These are phyloP conservation scores for Columba livia DNA, from an alignment of 2,113 vertebrate species.

Conservation along the genomic window DNA sequence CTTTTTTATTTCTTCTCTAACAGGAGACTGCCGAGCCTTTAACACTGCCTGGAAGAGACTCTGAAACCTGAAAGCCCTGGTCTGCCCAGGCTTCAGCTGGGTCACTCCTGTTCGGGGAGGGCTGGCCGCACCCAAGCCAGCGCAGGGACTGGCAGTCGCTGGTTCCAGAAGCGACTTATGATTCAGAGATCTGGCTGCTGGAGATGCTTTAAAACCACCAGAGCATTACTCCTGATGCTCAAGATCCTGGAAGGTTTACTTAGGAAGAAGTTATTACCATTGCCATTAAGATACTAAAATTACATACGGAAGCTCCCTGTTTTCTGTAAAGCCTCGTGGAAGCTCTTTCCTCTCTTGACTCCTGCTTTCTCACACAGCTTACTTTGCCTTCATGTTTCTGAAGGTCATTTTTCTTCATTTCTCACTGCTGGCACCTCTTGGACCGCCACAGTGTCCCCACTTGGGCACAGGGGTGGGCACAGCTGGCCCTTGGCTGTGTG, in stretches of 20 bases:
- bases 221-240: background rate
- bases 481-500: background rate
- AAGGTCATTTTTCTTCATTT: background rate
- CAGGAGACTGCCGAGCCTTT: background rate
- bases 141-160: background rate
- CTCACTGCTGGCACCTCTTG: accelerated
- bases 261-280: background rate
- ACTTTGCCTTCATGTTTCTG: background rate
- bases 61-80: background rate
- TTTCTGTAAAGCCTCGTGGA: background rate
- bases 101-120: background rate
- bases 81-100: background rate
- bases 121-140: background rate
- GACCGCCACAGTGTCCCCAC: background rate
- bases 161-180: background rate
- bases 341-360: background rate
- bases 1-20: background rate
- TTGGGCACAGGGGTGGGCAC: background rate
- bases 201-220: background rate
- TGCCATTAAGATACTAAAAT: background rate
- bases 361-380: background rate
- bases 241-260: background rate
- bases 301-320: background rate
- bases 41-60: background rate
- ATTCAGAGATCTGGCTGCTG: background rate